These are phyloP conservation scores for Pocillopora damicornis DNA, from an alignment of 64 coral and sea anemone species.

Conservation along the genomic window DNA sequence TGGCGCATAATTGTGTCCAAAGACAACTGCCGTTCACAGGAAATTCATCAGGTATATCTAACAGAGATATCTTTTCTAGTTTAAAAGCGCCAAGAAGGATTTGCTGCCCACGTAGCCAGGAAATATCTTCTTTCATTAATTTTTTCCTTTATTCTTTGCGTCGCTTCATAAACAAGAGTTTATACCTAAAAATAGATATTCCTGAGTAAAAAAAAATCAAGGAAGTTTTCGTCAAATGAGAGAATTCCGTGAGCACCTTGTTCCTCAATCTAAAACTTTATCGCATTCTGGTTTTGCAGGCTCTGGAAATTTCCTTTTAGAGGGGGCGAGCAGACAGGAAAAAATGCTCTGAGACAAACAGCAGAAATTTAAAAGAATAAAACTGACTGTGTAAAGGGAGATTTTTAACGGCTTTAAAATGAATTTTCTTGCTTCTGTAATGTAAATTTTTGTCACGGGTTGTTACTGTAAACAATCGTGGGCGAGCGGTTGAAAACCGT, in stretches of 20 bases:
- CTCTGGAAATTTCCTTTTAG: no score
- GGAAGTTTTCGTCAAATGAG: no score
- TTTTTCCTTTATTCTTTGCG: background rate
- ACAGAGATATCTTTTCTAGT: background rate
- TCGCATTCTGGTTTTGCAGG: no score
- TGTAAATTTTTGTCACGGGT: background rate
- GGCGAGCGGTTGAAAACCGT: background rate
- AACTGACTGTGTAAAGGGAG: no score
- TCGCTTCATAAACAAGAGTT: background rate
- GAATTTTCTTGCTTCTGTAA: background rate
- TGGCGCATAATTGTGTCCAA: conserved; percentile 5
- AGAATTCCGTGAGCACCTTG: no score
- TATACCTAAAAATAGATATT: no score
- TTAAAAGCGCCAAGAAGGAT: background rate
- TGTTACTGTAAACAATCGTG: background rate
- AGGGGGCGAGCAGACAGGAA: no score
- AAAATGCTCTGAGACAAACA: no score
- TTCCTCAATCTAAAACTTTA: no score
- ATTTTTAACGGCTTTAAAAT: no score
- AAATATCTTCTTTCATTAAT: background rate
- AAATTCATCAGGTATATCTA: background rate
- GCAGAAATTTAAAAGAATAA: no score
- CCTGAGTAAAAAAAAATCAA: no score
- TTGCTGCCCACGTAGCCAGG: background rate
- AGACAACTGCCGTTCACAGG: background rate